Evolutionary conservation across 1,140 invertebrate genomes (phyloP), one percentile per base, ranked within the genome.

Genomic region (Venustaconcha ellipsiformis): DNA sequence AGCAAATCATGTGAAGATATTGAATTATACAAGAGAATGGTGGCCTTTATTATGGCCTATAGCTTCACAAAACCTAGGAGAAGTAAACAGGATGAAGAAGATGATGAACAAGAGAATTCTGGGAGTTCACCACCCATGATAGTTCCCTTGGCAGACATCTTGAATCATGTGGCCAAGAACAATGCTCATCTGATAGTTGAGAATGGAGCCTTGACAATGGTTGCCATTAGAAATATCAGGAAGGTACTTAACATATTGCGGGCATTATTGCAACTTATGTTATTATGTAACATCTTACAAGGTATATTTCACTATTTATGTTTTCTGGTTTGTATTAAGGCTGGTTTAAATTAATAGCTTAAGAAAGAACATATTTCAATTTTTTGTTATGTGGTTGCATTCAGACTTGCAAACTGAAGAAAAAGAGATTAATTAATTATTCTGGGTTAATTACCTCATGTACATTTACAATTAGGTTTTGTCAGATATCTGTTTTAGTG

Each of bases 21-120:
- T 26, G 84, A 89, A 14, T 83, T 88, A 55, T 91, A 87, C 80
- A 88, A 89, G 66, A 85, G 84, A 74, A 89, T 90, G 85, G 89
- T 90, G 14, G 87, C 89, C n/a, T 91, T 90, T 83, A 86, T 90
- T 1, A 90, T 91, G 89, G 88, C 89, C 6, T 91, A 90, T 84
- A 90, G 90, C 65, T 91, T 91, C 78, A 90, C 89, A 57, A 89
- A 90, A 74, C 87, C 88, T 57, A 56, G 67, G 20, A 74, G 73
- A n/a, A 70, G 76, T n/a, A 80, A 82, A 15, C 78, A 82, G 14
- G 78, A 72, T 23, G 79, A 84, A 37, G 81, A 84, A 14, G 78
- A 81, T 5, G 79, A 80, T 57, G 74, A 81, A 14, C 80, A 79
- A 4, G 81, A 82, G 59, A 81, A 79, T 18, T 73, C 76, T 5